These are phyloP conservation scores for Osmerus mordax DNA, from an alignment of 2,113 vertebrate species.

Conservation along the genomic window DNA sequence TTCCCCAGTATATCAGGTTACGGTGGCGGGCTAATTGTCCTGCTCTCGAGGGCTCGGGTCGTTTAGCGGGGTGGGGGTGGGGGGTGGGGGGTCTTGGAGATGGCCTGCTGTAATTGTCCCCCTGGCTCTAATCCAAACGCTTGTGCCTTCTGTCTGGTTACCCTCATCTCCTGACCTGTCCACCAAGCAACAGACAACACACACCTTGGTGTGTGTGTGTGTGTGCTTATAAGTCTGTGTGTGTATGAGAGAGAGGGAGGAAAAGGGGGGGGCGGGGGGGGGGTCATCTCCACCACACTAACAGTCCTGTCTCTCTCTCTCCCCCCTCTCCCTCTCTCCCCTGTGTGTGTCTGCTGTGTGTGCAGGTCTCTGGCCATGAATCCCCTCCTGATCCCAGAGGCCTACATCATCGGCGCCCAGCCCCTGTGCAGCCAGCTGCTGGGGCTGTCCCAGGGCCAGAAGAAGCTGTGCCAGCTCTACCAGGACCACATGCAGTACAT, in stretches of 20 bases:
- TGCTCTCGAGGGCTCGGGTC: conserved; percentile 54
- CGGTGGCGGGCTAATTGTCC: conserved; percentile 68
- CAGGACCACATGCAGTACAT: conserved; percentile 98
- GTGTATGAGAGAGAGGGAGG: no score
- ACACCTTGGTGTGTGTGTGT: neutral
- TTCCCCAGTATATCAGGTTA: conserved; percentile 66
- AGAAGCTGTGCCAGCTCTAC: conserved; percentile 95
- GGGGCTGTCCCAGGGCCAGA: conserved; percentile 94
- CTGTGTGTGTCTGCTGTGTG: no score
- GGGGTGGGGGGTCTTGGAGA: conserved; percentile 26
- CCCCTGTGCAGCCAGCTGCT: conserved; percentile 95
- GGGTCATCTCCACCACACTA: no score
- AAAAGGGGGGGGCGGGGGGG: no score
- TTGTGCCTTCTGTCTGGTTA: neutral
- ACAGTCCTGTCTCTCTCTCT: no score
- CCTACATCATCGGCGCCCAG: conserved; percentile 99
- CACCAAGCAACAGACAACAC: neutral
- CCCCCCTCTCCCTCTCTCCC: no score
- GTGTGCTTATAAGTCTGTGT: conserved; percentile 7
- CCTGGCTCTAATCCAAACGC: conserved; percentile 61
- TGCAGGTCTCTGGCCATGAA: conserved; percentile 92
- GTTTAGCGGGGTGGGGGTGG: neutral
- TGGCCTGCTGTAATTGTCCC: conserved; percentile 64
- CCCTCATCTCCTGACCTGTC: neutral
- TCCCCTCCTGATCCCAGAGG: conserved; percentile 93